A percentile compares a stretch with the other conserved stretches of the same genome.
Conservation (phyloP, 2,888 invertebrate genomes). For the Mimas tiliae region DNA sequence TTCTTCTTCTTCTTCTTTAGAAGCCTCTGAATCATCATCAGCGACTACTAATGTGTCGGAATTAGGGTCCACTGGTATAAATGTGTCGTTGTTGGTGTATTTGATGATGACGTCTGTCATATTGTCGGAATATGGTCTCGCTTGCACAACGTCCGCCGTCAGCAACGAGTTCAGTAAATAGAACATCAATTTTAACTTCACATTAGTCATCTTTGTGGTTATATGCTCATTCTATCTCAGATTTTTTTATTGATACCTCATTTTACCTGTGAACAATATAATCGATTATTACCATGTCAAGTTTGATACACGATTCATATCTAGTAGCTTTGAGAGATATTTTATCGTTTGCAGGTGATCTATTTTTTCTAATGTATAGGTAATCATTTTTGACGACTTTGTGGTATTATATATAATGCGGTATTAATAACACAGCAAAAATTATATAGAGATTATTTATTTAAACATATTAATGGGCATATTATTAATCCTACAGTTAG, state of each 20-base stretch:
- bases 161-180: constrained; percentile 70
- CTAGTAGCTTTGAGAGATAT: background rate
- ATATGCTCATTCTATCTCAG: constrained; percentile 51
- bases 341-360: background rate
- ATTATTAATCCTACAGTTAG: too few species aligned
- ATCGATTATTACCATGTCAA: background rate
- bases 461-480: too few species aligned
- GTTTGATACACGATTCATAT: background rate
- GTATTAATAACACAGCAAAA: too few species aligned
- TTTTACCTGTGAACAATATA: constrained; percentile 25
- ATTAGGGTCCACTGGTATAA: constrained; percentile 70
- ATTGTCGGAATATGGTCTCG: constrained; percentile 66
- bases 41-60: constrained; percentile 76
- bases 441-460: too few species aligned
- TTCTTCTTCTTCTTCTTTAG: constrained; percentile 38
- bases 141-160: constrained; percentile 69
- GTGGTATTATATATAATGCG: too few species aligned
- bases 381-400: too few species aligned
- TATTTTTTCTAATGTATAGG: too few species aligned
- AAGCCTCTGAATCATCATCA: constrained; percentile 64
- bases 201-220: constrained; percentile 72
- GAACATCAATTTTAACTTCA: constrained; percentile 79
- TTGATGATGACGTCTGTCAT: constrained; percentile 62
- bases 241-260: background rate
- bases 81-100: constrained; percentile 63